Base-by-base conservation (phyloP, 2,888 invertebrate species). In the Agriotes lineatus region DNA sequence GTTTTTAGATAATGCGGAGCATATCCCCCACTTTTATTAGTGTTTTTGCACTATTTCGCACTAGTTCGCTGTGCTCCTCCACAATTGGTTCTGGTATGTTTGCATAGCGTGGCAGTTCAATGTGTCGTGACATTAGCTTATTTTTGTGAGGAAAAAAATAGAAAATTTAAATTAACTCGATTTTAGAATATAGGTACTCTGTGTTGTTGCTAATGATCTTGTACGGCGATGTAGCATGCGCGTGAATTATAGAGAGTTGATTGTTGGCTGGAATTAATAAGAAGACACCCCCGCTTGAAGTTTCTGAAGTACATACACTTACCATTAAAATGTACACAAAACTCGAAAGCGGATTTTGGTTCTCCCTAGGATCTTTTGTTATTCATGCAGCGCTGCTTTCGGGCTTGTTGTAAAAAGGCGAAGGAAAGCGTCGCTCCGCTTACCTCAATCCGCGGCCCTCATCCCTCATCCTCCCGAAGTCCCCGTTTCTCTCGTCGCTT, bases 301-400 rank as follows among this genome's bases (percentile, higher is more conserved):
- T 52, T 52, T 19, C 37, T 52, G 12, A 14, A 39, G 33, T 33
- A 52, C 33, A 16, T 57, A 57, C 62, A 66, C 67, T 71, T 71
- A 70, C 62, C 58, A 76, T 68, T 68, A 68, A 67, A 79, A 79
- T 79, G 80, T 79, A 76, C 76, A 77, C 75, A 78, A 78, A 79
- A 78, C 77, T 77, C 76, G 70, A 71, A 77, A 77, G 77, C 77
- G 79, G 78, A 79, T 80, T 79, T 77, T 75, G 78, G 70, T 67
- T 71, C 74, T 71, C 73, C 65, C 67, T 67, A 71, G 70, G 69
- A 75, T 79, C 81, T 79, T 82, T 82, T 82, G 81, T 82, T 82
- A 82, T 82, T 82, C 81, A 80, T 81, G 80, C 81, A 78, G 78
- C 79, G 78, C 79, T 77, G 79, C 77, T 72, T 77, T 74, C 75